phyloP scores from a whole-genome alignment of 2,113 vertebrate species.

The Erinaceus europaeus region DNA sequence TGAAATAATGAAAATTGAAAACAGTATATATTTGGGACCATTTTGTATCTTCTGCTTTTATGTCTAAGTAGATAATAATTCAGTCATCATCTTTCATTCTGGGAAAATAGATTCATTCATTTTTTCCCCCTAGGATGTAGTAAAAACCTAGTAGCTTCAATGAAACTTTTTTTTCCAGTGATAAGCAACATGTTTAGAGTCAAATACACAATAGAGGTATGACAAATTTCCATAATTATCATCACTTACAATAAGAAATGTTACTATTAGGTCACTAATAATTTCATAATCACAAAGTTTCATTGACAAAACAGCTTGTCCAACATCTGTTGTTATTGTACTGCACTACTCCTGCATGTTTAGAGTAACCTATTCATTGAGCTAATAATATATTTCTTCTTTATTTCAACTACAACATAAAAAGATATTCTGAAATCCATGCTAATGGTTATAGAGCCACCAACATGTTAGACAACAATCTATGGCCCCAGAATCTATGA shows the following conservation, averaged over 20 bases:
- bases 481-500: background rate
- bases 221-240: background rate
- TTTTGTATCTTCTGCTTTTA: background rate
- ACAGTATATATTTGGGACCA: background rate
- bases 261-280: constrained; percentile 53
- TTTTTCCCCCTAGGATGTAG: background rate
- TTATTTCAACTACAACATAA: background rate
- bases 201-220: background rate
- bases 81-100: background rate
- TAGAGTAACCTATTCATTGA: constrained; percentile 45
- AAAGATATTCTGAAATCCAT: background rate
- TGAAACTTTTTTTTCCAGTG: background rate
- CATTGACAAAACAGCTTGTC: constrained; percentile 48
- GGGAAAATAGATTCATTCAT: background rate
- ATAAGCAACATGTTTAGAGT: constrained; percentile 27
- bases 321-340: constrained; percentile 52
- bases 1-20: background rate
- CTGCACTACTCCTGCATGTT: constrained; percentile 35
- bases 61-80: constrained; percentile 24
- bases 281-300: constrained; percentile 55
- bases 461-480: background rate
- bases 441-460: background rate
- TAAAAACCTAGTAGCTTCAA: constrained; percentile 22
- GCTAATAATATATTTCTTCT: constrained; percentile 52
- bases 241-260: background rate